phyloP scores from a whole-genome alignment of 92 coral and sea anemone species.

The Parazoanthus swiftii region DNA sequence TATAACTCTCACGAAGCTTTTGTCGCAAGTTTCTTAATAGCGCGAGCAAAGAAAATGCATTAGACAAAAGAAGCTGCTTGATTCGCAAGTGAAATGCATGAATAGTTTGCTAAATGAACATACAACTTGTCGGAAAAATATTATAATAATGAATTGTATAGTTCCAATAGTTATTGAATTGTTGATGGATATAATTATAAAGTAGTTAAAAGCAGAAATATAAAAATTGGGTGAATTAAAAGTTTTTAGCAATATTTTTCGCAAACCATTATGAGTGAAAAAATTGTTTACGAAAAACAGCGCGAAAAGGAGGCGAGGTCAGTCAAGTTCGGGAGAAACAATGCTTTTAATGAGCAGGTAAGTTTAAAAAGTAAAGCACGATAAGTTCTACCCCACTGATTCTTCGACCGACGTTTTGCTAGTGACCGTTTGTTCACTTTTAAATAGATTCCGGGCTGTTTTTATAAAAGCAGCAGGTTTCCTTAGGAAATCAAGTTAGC shows the following conservation, averaged over 20 bases:
- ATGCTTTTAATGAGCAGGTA: not conserved
- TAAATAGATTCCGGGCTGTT: conserved; percentile 1
- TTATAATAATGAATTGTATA: no score
- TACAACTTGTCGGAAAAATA: no score
- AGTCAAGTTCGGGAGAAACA: not conserved
- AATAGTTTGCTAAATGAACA: not conserved
- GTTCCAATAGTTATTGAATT: not conserved
- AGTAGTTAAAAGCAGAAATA: not conserved
- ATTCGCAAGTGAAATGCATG: not conserved
- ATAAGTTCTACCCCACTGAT: not conserved
- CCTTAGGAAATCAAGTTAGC: not conserved
- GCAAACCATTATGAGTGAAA: not conserved
- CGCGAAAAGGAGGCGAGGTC: not conserved
- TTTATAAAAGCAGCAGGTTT: conserved; percentile 20
- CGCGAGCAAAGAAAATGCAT: not conserved
- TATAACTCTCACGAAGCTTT: no score
- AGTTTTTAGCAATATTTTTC: not conserved
- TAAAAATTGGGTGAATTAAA: no score
- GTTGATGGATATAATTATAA: not conserved
- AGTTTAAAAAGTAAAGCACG: not conserved
- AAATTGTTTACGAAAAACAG: not conserved
- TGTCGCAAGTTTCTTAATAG: not conserved
- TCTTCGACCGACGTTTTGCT: not conserved
- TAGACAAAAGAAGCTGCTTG: not conserved
- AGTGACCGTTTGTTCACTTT: not conserved